Conservation (phyloP, 1,140 invertebrate species). For the Drosophila yakuba region DNA sequence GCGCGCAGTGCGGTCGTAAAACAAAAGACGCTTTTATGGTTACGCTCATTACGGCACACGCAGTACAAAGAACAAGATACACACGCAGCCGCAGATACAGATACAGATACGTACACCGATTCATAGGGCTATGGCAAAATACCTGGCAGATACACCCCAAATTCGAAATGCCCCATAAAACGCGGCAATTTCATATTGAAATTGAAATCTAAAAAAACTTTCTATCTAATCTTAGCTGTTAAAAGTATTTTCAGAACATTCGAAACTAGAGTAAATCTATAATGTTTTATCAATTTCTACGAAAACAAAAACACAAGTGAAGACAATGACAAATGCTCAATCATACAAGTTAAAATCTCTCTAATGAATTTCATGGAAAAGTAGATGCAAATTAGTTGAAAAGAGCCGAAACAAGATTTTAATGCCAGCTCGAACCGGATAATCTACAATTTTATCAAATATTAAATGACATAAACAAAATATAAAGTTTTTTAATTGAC, state of each 20-base stretch:
- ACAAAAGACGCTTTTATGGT: conserved; percentile 83
- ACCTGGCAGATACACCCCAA: conserved; percentile 13
- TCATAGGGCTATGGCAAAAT: conserved; percentile 4
- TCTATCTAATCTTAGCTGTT: too few species aligned
- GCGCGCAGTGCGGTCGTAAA: conserved; percentile 81
- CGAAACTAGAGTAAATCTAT: too few species aligned
- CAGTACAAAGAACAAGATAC: conserved; percentile 57
- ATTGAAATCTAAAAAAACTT: too few species aligned
- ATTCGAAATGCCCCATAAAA: neutral
- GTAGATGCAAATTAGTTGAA: conserved; percentile 16
- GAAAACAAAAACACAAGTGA: neutral
- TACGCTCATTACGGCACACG: conserved; percentile 74
- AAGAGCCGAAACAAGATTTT: conserved; percentile 24
- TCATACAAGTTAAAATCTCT: neutral
- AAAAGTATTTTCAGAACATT: too few species aligned
- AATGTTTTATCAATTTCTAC: neutral
- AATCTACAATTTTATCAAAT: neutral
- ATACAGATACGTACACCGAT: conserved; percentile 8
- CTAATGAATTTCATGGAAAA: conserved; percentile 12
- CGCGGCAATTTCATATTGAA: too few species aligned
- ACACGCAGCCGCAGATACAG: conserved; percentile 25
- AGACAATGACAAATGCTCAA: too few species aligned
- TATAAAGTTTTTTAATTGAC: neutral
- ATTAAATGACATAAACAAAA: neutral
- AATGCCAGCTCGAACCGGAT: conserved; percentile 20